These are phyloP conservation scores for Siniperca chuatsi DNA, from an alignment of 2,113 vertebrate genomes.

Conservation along the genomic window DNA sequence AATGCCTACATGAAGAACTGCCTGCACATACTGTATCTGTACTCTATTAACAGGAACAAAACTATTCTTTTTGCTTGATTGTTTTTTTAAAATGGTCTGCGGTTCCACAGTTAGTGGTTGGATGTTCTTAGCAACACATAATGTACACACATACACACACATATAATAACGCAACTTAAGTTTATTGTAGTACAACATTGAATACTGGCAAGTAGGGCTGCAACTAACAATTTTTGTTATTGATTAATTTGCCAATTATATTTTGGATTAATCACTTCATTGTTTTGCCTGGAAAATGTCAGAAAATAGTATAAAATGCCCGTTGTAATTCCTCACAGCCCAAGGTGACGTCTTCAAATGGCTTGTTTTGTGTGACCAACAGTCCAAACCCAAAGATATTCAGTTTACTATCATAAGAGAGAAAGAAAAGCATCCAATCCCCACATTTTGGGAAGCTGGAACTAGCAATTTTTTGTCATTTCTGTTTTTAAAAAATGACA, in stretches of 20 bases:
- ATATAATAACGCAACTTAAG: neutral
- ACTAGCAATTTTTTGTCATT: neutral
- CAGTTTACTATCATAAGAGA: neutral
- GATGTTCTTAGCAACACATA: slow-evolving; percentile 1
- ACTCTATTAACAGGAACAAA: slow-evolving; percentile 6
- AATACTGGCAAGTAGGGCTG: neutral
- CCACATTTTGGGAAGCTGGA: neutral
- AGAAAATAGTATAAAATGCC: neutral
- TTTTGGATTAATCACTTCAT: neutral
- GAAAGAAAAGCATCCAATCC: neutral
- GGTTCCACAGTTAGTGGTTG: slow-evolving; percentile 16
- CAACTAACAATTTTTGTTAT: neutral
- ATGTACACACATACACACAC: neutral
- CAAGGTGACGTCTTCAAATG: neutral
- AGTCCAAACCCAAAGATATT: neutral
- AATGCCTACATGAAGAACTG: slow-evolving; percentile 13
- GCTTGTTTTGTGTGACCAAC: neutral
- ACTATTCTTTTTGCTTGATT: neutral
- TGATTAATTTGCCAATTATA: neutral
- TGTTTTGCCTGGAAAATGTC: neutral
- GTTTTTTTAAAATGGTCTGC: neutral
- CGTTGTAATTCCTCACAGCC: neutral
- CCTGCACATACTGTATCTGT: neutral
- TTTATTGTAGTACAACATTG: neutral
- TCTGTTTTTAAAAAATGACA: neutral